Conservation (phyloP, 2,888 invertebrate species). For the Tetanocera ferruginea region DNA sequence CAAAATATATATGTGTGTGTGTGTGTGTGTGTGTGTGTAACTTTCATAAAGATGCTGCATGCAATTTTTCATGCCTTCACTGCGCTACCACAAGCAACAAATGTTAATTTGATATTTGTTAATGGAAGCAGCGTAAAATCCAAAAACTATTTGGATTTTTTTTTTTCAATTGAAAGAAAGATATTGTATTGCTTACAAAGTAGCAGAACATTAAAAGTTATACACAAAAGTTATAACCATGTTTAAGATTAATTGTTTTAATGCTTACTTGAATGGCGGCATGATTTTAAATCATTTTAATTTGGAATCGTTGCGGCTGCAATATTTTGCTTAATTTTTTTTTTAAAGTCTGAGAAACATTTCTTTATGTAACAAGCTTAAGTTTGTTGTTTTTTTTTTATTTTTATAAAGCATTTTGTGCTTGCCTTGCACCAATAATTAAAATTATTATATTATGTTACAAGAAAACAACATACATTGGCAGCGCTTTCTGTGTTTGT, state of each 20-base stretch:
- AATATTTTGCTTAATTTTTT: too few relatives aligned
- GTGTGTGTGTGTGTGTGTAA: too few relatives aligned
- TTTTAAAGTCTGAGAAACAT: not conserved
- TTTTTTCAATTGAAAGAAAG: too few relatives aligned
- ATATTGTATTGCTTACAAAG: too few relatives aligned
- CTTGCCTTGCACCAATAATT: not conserved
- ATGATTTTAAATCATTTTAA: too few relatives aligned
- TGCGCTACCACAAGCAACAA: not conserved
- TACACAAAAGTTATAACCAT: too few relatives aligned
- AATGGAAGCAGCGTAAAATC: too few relatives aligned
- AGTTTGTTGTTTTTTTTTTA: not conserved
- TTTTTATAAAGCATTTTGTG: not conserved
- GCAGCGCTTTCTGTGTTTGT: conserved; percentile 22
- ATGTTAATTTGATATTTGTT: not conserved
- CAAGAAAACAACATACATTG: conserved; percentile 17
- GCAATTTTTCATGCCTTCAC: not conserved
- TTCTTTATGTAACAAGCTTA: not conserved
- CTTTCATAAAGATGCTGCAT: not conserved
- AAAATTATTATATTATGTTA: not conserved
- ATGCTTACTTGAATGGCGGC: too few relatives aligned
- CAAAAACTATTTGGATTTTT: too few relatives aligned
- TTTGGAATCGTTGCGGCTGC: not conserved
- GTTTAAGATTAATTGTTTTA: too few relatives aligned
- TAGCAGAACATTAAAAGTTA: too few relatives aligned
- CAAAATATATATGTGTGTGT: too few relatives aligned